phyloP scores from a whole-genome alignment of 2,888 invertebrate species.

The Caenorhabditis macrosperma region DNA sequence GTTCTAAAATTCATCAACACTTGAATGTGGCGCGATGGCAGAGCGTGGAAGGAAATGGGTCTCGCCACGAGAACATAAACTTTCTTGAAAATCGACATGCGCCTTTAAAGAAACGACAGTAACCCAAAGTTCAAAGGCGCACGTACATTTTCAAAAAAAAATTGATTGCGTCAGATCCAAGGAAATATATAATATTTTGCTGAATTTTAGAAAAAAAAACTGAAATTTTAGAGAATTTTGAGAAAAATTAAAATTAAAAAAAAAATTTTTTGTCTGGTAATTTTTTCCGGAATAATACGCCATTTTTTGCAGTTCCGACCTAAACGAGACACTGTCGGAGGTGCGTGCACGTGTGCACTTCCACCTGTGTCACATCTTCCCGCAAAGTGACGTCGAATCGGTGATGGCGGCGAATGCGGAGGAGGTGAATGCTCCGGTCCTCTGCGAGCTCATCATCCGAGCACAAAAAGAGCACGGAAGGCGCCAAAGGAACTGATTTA shows the following conservation, averaged over 20 bases:
- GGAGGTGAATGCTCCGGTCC: conserved; percentile 91
- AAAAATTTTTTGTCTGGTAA: not conserved
- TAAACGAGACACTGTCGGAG: conserved; percentile 24
- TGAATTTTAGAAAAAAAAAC: too few relatives aligned
- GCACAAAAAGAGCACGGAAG: conserved; percentile 35
- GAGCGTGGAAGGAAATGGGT: too few relatives aligned
- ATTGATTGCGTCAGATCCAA: too few relatives aligned
- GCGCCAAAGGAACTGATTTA: not conserved
- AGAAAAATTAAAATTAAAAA: not conserved
- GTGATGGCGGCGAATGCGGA: conserved; percentile 92
- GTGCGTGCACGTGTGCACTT: conserved; percentile 84
- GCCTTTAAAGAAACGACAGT: too few relatives aligned
- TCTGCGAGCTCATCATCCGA: conserved; percentile 84
- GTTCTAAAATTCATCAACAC: too few relatives aligned
- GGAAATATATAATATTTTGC: too few relatives aligned
- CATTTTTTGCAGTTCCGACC: conserved; percentile 26
- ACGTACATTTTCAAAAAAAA: too few relatives aligned
- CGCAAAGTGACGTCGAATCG: conserved; percentile 80
- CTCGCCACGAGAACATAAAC: too few relatives aligned
- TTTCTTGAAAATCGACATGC: too few relatives aligned
- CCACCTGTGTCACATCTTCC: conserved; percentile 92
- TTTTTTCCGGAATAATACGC: not conserved
- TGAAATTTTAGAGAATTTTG: too few relatives aligned
- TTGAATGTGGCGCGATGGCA: too few relatives aligned
- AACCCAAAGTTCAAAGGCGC: too few relatives aligned